These are phyloP conservation scores for Pangasius sanitwongsei DNA, from an alignment of 2,797 vertebrate species.

Conservation along the genomic window DNA sequence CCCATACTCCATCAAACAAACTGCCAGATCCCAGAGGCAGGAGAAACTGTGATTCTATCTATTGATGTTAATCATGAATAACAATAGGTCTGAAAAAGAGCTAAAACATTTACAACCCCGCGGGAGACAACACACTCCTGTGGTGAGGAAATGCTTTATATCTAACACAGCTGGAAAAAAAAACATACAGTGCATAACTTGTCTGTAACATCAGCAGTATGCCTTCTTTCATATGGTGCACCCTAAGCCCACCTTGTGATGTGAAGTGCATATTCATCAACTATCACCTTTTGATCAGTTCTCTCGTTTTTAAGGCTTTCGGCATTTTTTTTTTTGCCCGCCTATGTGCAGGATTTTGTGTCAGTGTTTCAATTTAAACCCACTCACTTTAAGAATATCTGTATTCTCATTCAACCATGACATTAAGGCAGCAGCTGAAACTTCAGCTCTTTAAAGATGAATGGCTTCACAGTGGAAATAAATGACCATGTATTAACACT, in stretches of 20 bases:
- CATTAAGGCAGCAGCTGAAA: not conserved
- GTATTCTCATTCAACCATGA: not conserved
- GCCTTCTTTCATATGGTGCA: no score
- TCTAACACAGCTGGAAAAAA: not conserved
- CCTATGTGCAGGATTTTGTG: not conserved
- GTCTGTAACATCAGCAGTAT: not conserved
- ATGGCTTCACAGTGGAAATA: not conserved
- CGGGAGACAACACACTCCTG: not conserved
- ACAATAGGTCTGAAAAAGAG: slow-evolving; percentile 31
- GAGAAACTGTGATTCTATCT: not conserved
- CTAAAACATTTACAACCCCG: slow-evolving; percentile 15
- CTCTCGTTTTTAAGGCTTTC: not conserved
- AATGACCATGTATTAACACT: not conserved
- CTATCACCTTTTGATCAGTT: not conserved
- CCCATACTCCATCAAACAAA: not conserved
- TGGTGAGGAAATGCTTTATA: slow-evolving; percentile 31
- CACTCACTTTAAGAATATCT: not conserved
- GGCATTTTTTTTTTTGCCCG: not conserved
- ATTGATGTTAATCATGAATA: not conserved
- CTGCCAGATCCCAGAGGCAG: not conserved
- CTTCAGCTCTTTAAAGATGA: not conserved
- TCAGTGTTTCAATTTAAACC: not conserved
- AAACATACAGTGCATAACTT: not conserved
- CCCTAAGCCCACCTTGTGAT: not conserved
- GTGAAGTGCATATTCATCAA: not conserved